Conservation (phyloP, 2,888 invertebrate genomes). For the Eupithecia insigniata region DNA sequence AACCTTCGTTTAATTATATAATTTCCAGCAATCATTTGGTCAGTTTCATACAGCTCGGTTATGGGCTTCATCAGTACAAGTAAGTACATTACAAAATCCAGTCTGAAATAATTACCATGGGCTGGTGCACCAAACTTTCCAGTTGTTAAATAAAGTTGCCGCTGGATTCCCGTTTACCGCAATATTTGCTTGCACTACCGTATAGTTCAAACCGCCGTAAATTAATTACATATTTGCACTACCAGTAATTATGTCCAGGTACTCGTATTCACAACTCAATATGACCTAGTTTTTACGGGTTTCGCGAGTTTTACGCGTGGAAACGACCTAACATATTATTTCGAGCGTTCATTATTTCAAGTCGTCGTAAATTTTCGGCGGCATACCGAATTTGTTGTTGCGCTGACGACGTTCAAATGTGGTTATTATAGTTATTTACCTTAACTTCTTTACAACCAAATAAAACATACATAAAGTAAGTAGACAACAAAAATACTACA, state of each 20-base stretch:
- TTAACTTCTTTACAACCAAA: not conserved
- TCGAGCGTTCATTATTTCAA: constrained; percentile 54
- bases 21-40: not conserved
- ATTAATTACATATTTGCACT: constrained; percentile 72
- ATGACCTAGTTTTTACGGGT: constrained; percentile 68
- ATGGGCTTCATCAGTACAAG: not conserved
- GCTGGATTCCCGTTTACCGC: constrained; percentile 45
- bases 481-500: not conserved
- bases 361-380: constrained; percentile 43
- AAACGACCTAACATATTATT: constrained; percentile 46
- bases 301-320: constrained; percentile 59
- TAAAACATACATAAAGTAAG: not conserved
- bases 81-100: not conserved
- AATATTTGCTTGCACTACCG: constrained; percentile 59
- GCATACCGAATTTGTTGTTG: not conserved
- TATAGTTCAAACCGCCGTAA: constrained; percentile 57
- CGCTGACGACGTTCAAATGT: not conserved
- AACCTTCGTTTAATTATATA: not conserved
- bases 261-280: constrained; percentile 57
- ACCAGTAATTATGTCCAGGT: constrained; percentile 66
- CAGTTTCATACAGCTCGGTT: not conserved
- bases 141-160: constrained; percentile 54
- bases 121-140: constrained; percentile 46
- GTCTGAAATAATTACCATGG: not conserved
- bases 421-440: not conserved